These are phyloP conservation scores for Ictalurus furcatus DNA, from an alignment of 2,113 vertebrate genomes.

Conservation along the genomic window DNA sequence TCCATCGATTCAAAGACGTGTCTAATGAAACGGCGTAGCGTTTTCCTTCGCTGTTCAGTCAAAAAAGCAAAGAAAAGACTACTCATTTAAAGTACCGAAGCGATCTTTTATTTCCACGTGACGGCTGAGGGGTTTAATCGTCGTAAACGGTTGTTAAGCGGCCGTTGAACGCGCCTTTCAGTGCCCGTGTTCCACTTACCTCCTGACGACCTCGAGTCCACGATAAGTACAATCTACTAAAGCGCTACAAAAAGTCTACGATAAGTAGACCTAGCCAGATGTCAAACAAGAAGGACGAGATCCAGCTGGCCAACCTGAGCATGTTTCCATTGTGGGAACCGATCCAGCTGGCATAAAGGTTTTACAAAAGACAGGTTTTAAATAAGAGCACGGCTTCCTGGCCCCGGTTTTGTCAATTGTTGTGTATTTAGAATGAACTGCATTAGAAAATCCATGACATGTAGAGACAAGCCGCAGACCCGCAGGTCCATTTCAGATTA, in stretches of 20 bases:
- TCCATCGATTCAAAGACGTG: neutral
- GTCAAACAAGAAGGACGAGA: constrained; percentile 15
- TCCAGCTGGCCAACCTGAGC: neutral
- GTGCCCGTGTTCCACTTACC: neutral
- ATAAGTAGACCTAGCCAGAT: neutral
- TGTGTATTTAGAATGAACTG: neutral
- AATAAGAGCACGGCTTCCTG: constrained; percentile 14
- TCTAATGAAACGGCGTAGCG: neutral
- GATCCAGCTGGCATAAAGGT: neutral
- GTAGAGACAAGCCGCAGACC: neutral
- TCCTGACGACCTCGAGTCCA: neutral
- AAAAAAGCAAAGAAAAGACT: neutral
- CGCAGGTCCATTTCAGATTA: neutral
- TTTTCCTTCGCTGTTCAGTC: too few relatives aligned
- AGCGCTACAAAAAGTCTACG: neutral
- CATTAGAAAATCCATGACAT: neutral
- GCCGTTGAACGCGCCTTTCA: neutral
- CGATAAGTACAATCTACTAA: neutral
- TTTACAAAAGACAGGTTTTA: constrained; percentile 17
- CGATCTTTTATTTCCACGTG: neutral
- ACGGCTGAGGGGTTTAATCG: neutral
- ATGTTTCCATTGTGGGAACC: neutral
- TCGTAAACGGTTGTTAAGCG: neutral
- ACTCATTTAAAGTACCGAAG: neutral
- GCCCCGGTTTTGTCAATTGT: neutral